A percentile compares a stretch with the other conserved stretches of the same genome.
Evolutionary conservation across 53 echinoderm and acorn worm genomes (phyloP).

Genomic region (Zoroaster sp.): DNA sequence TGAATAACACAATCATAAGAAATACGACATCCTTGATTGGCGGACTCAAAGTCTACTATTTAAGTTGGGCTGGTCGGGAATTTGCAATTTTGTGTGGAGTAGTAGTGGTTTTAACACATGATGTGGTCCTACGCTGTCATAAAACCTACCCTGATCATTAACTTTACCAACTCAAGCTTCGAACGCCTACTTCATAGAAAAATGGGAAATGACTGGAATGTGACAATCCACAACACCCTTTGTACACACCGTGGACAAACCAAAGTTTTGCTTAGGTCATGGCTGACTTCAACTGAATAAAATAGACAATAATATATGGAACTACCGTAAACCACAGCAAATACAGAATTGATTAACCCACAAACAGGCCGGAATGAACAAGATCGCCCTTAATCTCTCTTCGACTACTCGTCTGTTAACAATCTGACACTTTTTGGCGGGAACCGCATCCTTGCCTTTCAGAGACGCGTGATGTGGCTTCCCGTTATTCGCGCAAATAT

Average conservation of each 20-base stretch:
- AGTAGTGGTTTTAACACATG: too few relatives aligned
- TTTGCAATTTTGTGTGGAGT: too few relatives aligned
- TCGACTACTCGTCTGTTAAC: neutral
- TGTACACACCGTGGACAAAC: neutral
- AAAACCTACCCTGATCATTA: too few relatives aligned
- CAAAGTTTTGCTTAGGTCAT: too few relatives aligned
- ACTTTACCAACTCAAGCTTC: too few relatives aligned
- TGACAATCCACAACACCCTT: neutral
- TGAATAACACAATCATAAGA: neutral
- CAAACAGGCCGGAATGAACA: neutral
- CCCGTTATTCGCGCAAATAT: constrained; percentile 14
- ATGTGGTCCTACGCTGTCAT: too few relatives aligned
- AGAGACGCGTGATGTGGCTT: constrained; percentile 7
- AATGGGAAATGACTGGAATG: neutral
- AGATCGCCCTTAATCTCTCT: neutral
- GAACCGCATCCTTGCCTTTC: neutral
- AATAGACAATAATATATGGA: neutral
- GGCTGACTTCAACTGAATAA: neutral
- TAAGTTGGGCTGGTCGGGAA: too few relatives aligned
- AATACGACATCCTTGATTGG: neutral
- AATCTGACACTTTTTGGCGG: constrained; percentile 23
- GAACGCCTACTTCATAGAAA: too few relatives aligned
- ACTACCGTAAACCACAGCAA: neutral
- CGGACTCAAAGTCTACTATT: neutral
- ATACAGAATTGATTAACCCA: neutral